A percentile compares a stretch with the other conserved stretches of the same genome.
Conservation (phyloP, 2,797 vertebrate species). For the Onychomys arenicola region DNA sequence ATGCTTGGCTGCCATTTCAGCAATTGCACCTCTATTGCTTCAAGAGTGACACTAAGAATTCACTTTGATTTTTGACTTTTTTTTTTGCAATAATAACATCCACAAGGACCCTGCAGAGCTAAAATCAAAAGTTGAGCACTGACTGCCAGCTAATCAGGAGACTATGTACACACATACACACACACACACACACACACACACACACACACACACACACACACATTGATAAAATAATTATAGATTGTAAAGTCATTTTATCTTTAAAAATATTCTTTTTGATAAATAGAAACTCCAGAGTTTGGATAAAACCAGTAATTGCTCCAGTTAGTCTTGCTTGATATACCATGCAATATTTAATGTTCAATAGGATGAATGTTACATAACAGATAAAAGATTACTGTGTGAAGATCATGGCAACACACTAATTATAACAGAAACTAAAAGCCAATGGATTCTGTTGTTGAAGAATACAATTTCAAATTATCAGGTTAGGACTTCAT, state of each 20-base stretch:
- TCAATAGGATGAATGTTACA: not conserved
- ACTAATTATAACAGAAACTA: constrained; percentile 12
- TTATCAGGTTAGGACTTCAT: constrained; percentile 9
- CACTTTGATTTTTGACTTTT: constrained; percentile 89
- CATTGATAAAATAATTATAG: constrained; percentile 85
- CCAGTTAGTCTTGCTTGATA: constrained; percentile 82
- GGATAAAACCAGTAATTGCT: constrained; percentile 82
- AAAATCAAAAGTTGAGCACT: constrained; percentile 83
- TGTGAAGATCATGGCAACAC: not conserved
- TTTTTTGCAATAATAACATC: constrained; percentile 85
- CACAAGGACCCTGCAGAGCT: constrained; percentile 85
- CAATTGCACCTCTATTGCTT: constrained; percentile 88
- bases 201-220: no score
- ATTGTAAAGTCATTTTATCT: constrained; percentile 82
- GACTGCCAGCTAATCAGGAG: constrained; percentile 80
- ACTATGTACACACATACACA: not conserved
- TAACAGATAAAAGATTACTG: not conserved
- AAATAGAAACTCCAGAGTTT: constrained; percentile 78
- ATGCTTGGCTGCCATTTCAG: constrained; percentile 86
- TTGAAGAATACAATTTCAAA: not conserved
- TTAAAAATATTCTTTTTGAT: constrained; percentile 80
- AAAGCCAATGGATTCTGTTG: constrained; percentile 46
- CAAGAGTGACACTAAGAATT: constrained; percentile 86
- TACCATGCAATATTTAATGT: constrained; percentile 79
- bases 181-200: not conserved